Conservation (phyloP, 2,888 invertebrate species). For the Drosophila niveifrons region DNA sequence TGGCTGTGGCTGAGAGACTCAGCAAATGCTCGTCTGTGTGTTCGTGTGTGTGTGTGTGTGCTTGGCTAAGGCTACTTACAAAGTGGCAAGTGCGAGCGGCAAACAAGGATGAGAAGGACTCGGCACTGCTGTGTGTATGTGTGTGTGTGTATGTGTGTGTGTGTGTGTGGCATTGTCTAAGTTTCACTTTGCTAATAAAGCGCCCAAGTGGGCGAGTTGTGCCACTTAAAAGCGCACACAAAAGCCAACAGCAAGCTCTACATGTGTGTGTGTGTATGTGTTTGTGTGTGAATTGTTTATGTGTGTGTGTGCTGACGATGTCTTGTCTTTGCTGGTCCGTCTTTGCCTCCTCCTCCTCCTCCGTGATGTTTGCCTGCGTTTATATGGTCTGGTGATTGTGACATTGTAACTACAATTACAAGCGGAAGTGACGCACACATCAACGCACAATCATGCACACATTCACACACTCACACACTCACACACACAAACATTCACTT, state of each 20-base stretch:
- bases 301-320: slow-evolving; percentile 8
- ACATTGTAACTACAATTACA: slow-evolving; percentile 82
- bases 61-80: slow-evolving; percentile 64
- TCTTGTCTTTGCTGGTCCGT: slow-evolving; percentile 12
- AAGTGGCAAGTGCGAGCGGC: slow-evolving; percentile 55
- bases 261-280: slow-evolving; percentile 2
- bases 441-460: slow-evolving; percentile 62
- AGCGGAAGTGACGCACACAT: slow-evolving; percentile 80
- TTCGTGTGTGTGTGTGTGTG: slow-evolving; percentile 19
- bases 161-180: slow-evolving; percentile 51
- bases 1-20: slow-evolving; percentile 51
- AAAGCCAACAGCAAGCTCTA: slow-evolving; percentile 35
- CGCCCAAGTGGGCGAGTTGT: slow-evolving; percentile 68
- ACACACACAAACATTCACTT: slow-evolving; percentile 8
- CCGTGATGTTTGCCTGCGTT: slow-evolving; percentile 65
- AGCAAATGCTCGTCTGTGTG: slow-evolving; percentile 30
- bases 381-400: slow-evolving; percentile 81
- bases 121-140: too few species aligned
- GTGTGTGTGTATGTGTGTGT: too few species aligned
- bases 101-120: slow-evolving; percentile 13
- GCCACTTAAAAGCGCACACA: slow-evolving; percentile 75
- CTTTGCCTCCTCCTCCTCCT: slow-evolving; percentile 14
- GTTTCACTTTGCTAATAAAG: slow-evolving; percentile 73
- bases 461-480: slow-evolving; percentile 3
- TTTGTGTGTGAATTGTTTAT: slow-evolving; percentile 21